Conservation (phyloP, 1,140 invertebrate species). For the Pseudomyrmex cubaensis region DNA sequence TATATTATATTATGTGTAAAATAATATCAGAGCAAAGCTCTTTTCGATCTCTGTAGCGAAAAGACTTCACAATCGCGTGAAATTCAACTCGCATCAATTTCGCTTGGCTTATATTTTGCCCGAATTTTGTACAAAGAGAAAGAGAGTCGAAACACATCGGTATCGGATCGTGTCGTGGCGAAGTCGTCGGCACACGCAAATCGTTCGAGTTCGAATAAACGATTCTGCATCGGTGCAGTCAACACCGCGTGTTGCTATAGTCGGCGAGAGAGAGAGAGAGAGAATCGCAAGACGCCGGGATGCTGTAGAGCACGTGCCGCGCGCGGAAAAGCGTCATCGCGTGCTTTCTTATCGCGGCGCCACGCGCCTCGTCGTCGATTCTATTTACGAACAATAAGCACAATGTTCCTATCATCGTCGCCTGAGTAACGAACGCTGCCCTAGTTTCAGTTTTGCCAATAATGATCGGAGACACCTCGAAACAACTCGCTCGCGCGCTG, state of each 20-base stretch:
- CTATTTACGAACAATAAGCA: conserved; percentile 53
- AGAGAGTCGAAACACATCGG: no score
- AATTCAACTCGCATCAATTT: no score
- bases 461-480: conserved; percentile 34
- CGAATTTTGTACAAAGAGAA: no score
- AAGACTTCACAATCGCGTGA: no score
- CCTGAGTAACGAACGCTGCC: conserved; percentile 28
- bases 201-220: neutral
- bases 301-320: conserved; percentile 3
- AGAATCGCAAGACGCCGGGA: neutral
- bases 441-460: conserved; percentile 49
- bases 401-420: conserved; percentile 43
- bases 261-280: neutral
- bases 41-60: no score
- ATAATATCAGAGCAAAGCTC: no score
- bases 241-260: neutral
- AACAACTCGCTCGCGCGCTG: conserved; percentile 32
- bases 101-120: no score
- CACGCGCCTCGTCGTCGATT: conserved; percentile 34
- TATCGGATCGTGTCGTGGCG: no score
- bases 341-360: conserved; percentile 28
- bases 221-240: neutral
- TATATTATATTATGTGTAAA: no score
- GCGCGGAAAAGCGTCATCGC: conserved; percentile 18
- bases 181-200: no score